Evolutionary conservation across 2,113 vertebrate species (phyloP).

Genomic region (Rhizomys pruinosus): DNA sequence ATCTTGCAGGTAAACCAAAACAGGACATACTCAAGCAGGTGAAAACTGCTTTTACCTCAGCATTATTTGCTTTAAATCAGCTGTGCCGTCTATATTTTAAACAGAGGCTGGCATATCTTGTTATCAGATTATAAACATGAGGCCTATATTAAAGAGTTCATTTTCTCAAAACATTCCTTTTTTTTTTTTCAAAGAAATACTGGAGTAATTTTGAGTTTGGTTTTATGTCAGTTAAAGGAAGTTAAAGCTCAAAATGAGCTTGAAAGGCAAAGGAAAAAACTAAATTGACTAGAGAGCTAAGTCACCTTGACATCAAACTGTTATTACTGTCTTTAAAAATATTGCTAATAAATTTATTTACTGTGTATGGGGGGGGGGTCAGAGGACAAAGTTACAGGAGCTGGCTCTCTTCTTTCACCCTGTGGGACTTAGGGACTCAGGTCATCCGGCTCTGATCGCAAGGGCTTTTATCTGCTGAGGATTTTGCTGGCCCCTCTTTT

Average conservation of each 20-base stretch:
- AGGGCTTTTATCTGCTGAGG: neutral
- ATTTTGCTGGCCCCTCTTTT: neutral
- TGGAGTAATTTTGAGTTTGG: neutral
- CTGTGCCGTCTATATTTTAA: constrained; percentile 76
- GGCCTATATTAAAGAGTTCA: constrained; percentile 4
- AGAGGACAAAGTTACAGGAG: neutral
- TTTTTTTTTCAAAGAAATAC: constrained; percentile 49
- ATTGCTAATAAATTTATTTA: neutral
- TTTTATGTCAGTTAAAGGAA: constrained; percentile 19
- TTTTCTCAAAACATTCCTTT: constrained; percentile 57
- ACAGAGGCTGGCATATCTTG: constrained; percentile 68
- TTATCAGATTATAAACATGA: constrained; percentile 71
- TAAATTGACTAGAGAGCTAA: neutral
- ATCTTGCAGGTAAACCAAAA: constrained; percentile 73
- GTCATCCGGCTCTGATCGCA: too few relatives aligned
- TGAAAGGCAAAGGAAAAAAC: constrained; percentile 47
- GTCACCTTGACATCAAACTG: neutral
- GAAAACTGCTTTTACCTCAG: constrained; percentile 82
- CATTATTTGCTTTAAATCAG: constrained; percentile 75
- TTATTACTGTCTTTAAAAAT: neutral
- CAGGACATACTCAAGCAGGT: constrained; percentile 82
- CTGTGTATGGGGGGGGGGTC: neutral
- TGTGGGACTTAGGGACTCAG: neutral
- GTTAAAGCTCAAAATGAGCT: constrained; percentile 61
- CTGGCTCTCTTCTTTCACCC: neutral